Conservation (phyloP, 2,797 vertebrate species). For the Geotria australis region DNA sequence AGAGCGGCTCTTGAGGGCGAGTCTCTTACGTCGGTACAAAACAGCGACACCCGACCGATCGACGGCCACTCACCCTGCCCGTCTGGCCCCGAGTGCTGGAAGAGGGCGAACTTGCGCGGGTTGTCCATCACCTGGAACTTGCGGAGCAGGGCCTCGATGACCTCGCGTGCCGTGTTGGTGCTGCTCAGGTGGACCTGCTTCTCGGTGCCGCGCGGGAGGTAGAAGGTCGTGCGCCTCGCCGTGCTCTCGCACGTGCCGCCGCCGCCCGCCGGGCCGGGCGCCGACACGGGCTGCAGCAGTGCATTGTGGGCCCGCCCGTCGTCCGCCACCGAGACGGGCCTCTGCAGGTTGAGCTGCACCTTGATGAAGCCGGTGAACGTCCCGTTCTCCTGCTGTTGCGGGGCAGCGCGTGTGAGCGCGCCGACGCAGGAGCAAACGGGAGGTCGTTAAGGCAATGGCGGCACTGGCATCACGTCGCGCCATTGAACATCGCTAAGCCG, state of each 20-base stretch:
- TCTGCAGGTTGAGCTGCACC: slow-evolving; percentile 56
- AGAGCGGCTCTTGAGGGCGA: too few relatives aligned
- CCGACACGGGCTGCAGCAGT: slow-evolving; percentile 11
- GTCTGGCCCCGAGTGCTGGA: slow-evolving; percentile 43
- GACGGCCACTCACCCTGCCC: slow-evolving; percentile 27
- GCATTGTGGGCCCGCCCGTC: slow-evolving; percentile 14
- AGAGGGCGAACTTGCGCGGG: slow-evolving; percentile 72
- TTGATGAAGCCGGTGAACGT: slow-evolving; percentile 87
- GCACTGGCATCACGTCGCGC: too few relatives aligned
- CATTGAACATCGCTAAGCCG: too few relatives aligned
- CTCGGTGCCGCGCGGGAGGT: slow-evolving; percentile 61
- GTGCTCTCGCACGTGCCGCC: slow-evolving; percentile 2
- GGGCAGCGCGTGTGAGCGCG: background rate
- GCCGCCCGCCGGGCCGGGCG: slow-evolving; percentile 4
- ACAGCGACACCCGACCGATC: background rate
- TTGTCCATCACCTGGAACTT: slow-evolving; percentile 83
- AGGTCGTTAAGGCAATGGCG: background rate
- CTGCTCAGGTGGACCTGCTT: slow-evolving; percentile 79
- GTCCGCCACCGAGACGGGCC: slow-evolving; percentile 49
- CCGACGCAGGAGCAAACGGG: too few relatives aligned
- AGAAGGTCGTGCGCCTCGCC: slow-evolving; percentile 63
- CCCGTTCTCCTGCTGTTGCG: slow-evolving; percentile 46
- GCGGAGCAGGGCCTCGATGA: slow-evolving; percentile 64
- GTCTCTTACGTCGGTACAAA: too few relatives aligned
- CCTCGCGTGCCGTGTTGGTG: slow-evolving; percentile 38